These are phyloP conservation scores for Venusia cambrica DNA, from an alignment of 2,888 invertebrate genomes.

Conservation along the genomic window DNA sequence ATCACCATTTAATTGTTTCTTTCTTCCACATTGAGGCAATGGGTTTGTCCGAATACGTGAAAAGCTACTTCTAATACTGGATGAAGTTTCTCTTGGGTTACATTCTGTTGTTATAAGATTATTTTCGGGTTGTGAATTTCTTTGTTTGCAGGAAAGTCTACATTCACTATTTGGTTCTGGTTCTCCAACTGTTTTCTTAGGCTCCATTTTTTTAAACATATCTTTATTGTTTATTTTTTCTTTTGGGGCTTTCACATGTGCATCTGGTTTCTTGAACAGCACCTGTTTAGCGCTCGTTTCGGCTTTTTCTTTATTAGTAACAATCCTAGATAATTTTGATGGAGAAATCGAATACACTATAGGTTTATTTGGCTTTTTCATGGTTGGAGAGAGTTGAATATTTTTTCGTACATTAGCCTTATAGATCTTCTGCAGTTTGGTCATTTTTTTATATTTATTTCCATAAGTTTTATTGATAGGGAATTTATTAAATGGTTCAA, in stretches of 20 bases:
- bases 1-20: not conserved
- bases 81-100: not conserved
- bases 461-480: conserved; percentile 1
- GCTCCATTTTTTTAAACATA: too few relatives aligned
- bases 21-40: not conserved
- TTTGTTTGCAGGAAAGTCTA: not conserved
- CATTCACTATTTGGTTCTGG: not conserved
- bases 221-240: conserved; percentile 3
- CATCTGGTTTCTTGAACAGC: conserved; percentile 1
- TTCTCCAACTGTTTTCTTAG: not conserved
- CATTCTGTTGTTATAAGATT: too few relatives aligned
- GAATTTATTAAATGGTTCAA: conserved; percentile 4
- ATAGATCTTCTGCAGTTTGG: conserved; percentile 9
- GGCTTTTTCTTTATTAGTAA: conserved; percentile 50
- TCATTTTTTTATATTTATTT: conserved; percentile 11
- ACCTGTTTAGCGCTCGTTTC: conserved; percentile 45
- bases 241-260: conserved; percentile 2
- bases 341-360: conserved; percentile 8
- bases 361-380: not conserved
- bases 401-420: conserved; percentile 7
- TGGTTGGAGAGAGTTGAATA: not conserved
- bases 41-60: not conserved
- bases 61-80: not conserved
- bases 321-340: too few relatives aligned
- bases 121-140: not conserved